phyloP scores from a whole-genome alignment of 1,140 invertebrate genomes.

The Ectropis grisescens region DNA sequence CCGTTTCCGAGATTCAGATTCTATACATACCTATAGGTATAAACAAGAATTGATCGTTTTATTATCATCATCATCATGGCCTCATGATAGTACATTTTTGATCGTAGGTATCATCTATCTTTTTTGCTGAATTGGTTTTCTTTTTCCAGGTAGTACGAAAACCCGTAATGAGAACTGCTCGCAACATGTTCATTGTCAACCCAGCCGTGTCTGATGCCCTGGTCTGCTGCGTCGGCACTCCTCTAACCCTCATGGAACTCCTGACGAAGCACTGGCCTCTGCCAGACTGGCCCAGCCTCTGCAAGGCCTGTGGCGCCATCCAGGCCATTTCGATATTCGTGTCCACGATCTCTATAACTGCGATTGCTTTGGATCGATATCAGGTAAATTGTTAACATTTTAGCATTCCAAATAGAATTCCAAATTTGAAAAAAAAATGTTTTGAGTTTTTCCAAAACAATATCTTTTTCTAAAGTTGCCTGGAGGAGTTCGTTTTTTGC shows the following conservation, averaged over 20 bases:
- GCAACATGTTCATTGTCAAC: constrained; percentile 93
- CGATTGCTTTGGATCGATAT: constrained; percentile 88
- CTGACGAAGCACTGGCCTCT: constrained; percentile 82
- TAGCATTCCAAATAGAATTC: too few relatives aligned
- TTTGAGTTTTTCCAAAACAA: too few relatives aligned
- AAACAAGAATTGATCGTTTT: too few relatives aligned
- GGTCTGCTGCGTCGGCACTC: constrained; percentile 88
- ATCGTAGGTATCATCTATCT: too few relatives aligned
- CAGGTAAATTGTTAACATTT: constrained; percentile 59
- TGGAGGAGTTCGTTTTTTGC: too few relatives aligned
- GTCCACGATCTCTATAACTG: constrained; percentile 90
- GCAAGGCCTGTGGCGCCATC: constrained; percentile 85
- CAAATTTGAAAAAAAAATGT: too few relatives aligned
- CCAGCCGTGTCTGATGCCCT: constrained; percentile 88
- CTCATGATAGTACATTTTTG: too few relatives aligned
- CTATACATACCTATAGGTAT: too few relatives aligned
- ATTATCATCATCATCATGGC: too few relatives aligned
- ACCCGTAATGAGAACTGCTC: constrained; percentile 85
- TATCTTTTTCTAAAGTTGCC: too few relatives aligned
- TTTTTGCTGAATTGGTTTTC: too few relatives aligned
- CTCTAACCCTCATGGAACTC: constrained; percentile 86
- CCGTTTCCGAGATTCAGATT: too few relatives aligned
- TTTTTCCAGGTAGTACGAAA: constrained; percentile 76
- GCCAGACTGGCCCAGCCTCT: constrained; percentile 76
- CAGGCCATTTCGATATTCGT: constrained; percentile 91